Base-by-base conservation (phyloP, 2,797 vertebrate genomes). In the Simalia tracyae region DNA sequence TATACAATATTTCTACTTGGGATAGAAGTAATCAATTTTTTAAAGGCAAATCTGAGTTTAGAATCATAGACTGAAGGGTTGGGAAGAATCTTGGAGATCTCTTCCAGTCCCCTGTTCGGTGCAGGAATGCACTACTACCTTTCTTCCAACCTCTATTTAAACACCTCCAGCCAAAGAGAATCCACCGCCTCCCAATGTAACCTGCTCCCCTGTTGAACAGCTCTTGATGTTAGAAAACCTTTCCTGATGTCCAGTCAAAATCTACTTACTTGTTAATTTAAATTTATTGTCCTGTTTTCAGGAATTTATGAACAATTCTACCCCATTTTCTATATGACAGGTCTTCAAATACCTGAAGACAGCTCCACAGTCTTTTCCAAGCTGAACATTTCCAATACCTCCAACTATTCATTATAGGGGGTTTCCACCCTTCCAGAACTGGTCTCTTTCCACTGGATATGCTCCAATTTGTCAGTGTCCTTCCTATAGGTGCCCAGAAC, bases 31-130 rank as follows among this genome's bases (percentile, higher is more conserved):
- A 10, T 87, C 76, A 91, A 66, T 28, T 26, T 91, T 95, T 96
- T 93, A 90, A 91, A 94, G 89, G 68, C 28, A 93, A 94, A 95
- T 36, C 0, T 89, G 92, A 17, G 64, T 90, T 92, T 61, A 90
- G 93, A n/a, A 12, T 66, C 28, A 66, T n/a, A 66, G 64, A 15
- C 64, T 66, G 64, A 66, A 66, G 2, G n/a, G 64, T 68, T 68
- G 12, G n/a, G 12, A 68, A 68, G 64, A 68, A 68, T 68, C 64
- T 31, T 68, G 28, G 11, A 31, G 28, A 68, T 2, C n/a, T 68
- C 5, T 68, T 68, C 64, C 64, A 68, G 12, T 68, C 12, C n/a
- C n/a, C 64, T 68, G 64, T 31, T 68, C 64, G 15, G 11, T n/a
- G 4, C n/a, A 31, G 28, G 2, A 28, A 68, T 68, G 28, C 64